Percentiles rank a stretch among this genome's conserved stretches.
phyloP scores from a whole-genome alignment of 2,113 vertebrate species.

The Axis porcinus region DNA sequence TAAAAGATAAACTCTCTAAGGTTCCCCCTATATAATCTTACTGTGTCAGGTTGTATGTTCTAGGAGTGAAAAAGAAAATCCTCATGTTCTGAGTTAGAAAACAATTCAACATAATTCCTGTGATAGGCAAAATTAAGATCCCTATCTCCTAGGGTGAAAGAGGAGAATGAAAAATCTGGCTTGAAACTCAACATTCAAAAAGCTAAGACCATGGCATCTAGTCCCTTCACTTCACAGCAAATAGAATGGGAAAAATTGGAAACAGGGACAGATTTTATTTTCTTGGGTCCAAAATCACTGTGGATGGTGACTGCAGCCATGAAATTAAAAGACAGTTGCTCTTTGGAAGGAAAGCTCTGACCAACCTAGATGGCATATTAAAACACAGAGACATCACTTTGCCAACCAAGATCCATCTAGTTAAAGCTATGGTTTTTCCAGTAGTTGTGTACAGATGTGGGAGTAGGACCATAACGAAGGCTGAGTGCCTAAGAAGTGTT shows the following conservation, averaged over 20 bases:
- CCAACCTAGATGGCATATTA: background rate
- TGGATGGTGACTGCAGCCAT: background rate
- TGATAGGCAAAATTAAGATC: background rate
- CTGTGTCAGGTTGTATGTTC: background rate
- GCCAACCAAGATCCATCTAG: background rate
- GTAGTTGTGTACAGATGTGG: background rate
- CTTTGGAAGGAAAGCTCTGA: background rate
- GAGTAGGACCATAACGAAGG: background rate
- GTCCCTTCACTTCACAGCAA: background rate
- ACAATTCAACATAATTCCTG: background rate
- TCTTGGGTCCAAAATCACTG: background rate
- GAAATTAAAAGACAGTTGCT: background rate
- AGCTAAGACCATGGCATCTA: background rate
- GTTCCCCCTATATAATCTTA: background rate
- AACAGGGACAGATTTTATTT: background rate
- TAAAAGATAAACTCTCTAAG: background rate
- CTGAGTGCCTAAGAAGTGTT: background rate
- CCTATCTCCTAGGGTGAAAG: background rate
- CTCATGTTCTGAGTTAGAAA: background rate
- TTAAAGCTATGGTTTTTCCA: background rate
- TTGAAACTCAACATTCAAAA: background rate
- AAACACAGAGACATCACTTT: background rate
- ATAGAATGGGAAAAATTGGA: background rate
- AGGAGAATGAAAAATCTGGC: background rate
- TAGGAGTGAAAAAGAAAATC: background rate